Evolutionary conservation across 2,797 vertebrate species (phyloP).

Genomic region (Malacoraja senta): DNA sequence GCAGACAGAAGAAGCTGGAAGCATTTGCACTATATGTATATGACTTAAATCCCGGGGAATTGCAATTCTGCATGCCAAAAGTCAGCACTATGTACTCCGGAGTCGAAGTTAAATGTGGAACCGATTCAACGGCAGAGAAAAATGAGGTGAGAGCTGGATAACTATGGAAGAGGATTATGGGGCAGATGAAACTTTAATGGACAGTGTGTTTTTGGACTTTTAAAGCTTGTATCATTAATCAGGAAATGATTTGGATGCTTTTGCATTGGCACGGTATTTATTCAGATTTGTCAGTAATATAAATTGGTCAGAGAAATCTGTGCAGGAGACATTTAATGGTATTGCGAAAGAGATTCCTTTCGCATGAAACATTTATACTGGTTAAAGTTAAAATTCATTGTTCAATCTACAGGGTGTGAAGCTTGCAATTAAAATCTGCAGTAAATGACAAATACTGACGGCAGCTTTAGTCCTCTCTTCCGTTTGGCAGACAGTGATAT

Average conservation of each 20-base stretch:
- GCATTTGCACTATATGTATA: conserved; percentile 44
- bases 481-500: conserved; percentile 29
- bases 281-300: conserved; percentile 32
- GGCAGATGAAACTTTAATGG: conserved; percentile 40
- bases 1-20: conserved; percentile 42
- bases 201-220: conserved; percentile 47
- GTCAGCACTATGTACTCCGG: conserved; percentile 71
- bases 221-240: conserved; percentile 50
- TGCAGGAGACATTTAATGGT: not conserved
- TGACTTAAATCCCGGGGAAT: conserved; percentile 39
- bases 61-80: conserved; percentile 45
- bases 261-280: conserved; percentile 31
- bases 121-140: conserved; percentile 60
- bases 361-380: not conserved
- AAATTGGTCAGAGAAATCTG: not conserved
- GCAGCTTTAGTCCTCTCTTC: not conserved
- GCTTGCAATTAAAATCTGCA: not conserved
- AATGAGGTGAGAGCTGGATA: conserved; percentile 64
- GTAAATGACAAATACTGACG: conserved; percentile 22
- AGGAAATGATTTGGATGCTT: conserved; percentile 54
- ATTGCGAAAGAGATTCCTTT: not conserved
- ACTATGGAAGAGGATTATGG: conserved; percentile 15
- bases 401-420: not conserved
- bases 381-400: not conserved
- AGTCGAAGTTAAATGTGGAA: conserved; percentile 63